Evolutionary conservation across 1,140 invertebrate species (phyloP), one percentile per base, ranked within the genome.

Genomic region (Trichonephila clavata): DNA sequence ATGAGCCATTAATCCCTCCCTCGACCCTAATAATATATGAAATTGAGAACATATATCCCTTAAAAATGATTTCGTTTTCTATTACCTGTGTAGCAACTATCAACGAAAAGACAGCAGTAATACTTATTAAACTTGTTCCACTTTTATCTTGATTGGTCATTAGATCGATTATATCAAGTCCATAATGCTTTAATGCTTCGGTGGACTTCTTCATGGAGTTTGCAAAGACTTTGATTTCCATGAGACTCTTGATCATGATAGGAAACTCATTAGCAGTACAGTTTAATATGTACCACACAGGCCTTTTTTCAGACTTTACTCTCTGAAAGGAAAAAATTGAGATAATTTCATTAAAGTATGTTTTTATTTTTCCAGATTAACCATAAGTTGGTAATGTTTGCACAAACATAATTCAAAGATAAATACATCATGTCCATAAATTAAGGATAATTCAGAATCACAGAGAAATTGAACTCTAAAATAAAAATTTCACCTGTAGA

Each of bases 231-330:
- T 98, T 97, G 61, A 99, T 96, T 63, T 96, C 95, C 96, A 99
- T 97, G 63, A 99, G 96, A 27, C 97, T 96, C 95, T 97, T 97
- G 13, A 97, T 98, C 99, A 99, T 99, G 94, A 98, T 98, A 81
- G 97, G 96, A 99, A 99, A 99, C 96, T 99, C 99, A 65, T 97
- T 97, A 16, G 99, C 99, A 98, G 99, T 99, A 61, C 99, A 99
- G 81, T 98, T 98, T 96, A 99, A 99, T 61, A 99, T 96, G 95
- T 97, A 99, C 98, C 98, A 99, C 50, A 99, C 96, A 1, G 98
- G 98, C 39, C 98, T 97, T 59, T 95, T 95, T 77, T 96, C 96
- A 87, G 94, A 13, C 50, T 77, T 20, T 21, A 61, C n/a, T 92
- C 83, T 32, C 94, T 94, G 39, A 2, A 93, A 90, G 43, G 43